Base-by-base conservation (phyloP, 2,113 vertebrate species). In the Scatophagus argus region DNA sequence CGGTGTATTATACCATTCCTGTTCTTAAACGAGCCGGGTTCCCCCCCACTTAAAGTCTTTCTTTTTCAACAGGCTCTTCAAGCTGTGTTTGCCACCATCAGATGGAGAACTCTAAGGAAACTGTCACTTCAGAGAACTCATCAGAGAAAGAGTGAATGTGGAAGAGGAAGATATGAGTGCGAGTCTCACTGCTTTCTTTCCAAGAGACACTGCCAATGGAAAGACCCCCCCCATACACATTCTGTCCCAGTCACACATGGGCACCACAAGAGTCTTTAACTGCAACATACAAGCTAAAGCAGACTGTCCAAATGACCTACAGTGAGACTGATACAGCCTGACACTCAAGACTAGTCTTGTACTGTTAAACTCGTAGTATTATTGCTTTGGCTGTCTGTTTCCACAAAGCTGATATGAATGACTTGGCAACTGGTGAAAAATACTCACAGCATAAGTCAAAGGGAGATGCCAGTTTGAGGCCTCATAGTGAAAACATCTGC, bases 21-120 rank as follows among this genome's bases (percentile, higher is more conserved):
- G 29, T 5, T 52, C 21, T 38, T 52, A 56, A n/a, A 63, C 32
- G 1, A 6, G n/a, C 6, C 16, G 3, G 27, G 70, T 27, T 77
- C 32, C 29, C 55, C 55, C 21, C 81, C 43, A 79, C 36, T 8
- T 44, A 4, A 49, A 36, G 8, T 60, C n/a, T 13, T 86, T 59
- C 81, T 85, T 38, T 23, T 29, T 52, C 74, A 1, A 52, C 85
- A 99, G 98, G 80, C 95, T 99, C 77, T 99, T 98, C 82, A 96
- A 94, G 92, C 93, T 99, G 78, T 99, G 98, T 92, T 95, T 98
- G 89, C 98, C 98, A 0, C 98, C 98, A 0, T 90, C 96, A 62
- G 98, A 99, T 3, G 98, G 98, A 72, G 98, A 98, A 71, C 94
- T 97, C 39, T 99, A 94, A 93, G 69, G 75, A 65, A 2, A 7